phyloP scores from a whole-genome alignment of 2,797 vertebrate species.

The Paguma larvata region DNA sequence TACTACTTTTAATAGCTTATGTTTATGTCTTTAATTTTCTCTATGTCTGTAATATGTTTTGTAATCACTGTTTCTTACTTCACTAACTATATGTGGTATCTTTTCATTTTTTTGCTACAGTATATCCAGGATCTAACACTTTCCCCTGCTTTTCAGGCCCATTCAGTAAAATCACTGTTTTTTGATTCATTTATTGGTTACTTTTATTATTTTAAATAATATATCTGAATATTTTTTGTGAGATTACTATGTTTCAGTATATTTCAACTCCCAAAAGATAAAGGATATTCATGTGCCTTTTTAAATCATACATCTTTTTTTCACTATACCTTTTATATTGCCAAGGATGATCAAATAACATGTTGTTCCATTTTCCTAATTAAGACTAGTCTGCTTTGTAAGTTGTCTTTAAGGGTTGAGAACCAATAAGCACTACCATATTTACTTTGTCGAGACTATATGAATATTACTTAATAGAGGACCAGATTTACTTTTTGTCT shows the following conservation, averaged over 20 bases:
- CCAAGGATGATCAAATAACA: not conserved
- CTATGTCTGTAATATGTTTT: not conserved
- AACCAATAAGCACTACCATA: not conserved
- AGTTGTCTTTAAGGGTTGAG: not conserved
- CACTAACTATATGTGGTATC: not conserved
- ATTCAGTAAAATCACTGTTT: not conserved
- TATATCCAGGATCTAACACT: not conserved
- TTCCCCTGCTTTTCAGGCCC: not conserved
- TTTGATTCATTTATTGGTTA: slow-evolving; percentile 7
- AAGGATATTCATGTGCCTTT: not conserved
- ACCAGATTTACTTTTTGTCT: not conserved
- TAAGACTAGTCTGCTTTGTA: not conserved
- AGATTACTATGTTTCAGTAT: not conserved
- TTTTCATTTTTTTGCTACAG: not conserved
- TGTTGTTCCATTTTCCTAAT: not conserved
- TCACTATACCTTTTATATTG: not conserved
- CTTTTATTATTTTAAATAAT: slow-evolving; percentile 47
- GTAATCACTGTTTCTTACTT: not conserved
- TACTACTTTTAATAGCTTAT: not conserved
- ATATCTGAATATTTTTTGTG: not conserved
- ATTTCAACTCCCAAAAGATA: not conserved
- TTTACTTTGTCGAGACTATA: not conserved
- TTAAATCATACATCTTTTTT: not conserved
- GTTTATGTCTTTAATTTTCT: not conserved
- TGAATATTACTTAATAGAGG: not conserved